Evolutionary conservation across 2,888 invertebrate genomes (phyloP).

Genomic region (Antheraea assamensis): DNA sequence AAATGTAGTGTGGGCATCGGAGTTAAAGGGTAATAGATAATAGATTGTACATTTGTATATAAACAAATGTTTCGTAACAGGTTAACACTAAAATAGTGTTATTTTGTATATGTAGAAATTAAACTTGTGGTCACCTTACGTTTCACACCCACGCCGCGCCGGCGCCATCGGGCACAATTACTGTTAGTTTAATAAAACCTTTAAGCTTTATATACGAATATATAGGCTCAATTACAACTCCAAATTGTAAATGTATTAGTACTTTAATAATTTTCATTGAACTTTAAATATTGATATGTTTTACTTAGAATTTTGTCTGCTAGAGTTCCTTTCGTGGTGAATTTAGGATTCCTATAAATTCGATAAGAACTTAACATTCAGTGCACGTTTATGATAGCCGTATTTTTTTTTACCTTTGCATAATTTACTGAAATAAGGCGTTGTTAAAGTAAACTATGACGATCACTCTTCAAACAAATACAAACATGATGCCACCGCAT

Average conservation of each 20-base stretch:
- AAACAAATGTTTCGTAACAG: neutral
- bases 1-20: too few species aligned
- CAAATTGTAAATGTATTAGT: conserved; percentile 13
- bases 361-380: neutral
- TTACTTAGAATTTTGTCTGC: conserved; percentile 19
- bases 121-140: conserved; percentile 15
- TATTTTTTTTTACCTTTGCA: too few species aligned
- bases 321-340: neutral
- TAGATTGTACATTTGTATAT: too few species aligned
- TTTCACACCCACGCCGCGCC: conserved; percentile 34
- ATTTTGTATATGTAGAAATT: neutral
- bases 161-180: conserved; percentile 36
- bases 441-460: neutral
- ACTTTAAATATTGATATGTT: conserved; percentile 26
- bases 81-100: neutral
- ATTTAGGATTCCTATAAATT: neutral
- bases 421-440: neutral
- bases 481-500: neutral
- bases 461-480: neutral
- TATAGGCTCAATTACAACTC: conserved; percentile 24
- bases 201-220: conserved; percentile 23
- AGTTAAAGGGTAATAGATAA: too few species aligned
- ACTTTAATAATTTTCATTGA: conserved; percentile 27
- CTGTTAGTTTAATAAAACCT: conserved; percentile 25
- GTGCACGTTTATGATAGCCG: too few species aligned